Base-by-base conservation (phyloP, 1,140 invertebrate species). In the Apis laboriosa region DNA sequence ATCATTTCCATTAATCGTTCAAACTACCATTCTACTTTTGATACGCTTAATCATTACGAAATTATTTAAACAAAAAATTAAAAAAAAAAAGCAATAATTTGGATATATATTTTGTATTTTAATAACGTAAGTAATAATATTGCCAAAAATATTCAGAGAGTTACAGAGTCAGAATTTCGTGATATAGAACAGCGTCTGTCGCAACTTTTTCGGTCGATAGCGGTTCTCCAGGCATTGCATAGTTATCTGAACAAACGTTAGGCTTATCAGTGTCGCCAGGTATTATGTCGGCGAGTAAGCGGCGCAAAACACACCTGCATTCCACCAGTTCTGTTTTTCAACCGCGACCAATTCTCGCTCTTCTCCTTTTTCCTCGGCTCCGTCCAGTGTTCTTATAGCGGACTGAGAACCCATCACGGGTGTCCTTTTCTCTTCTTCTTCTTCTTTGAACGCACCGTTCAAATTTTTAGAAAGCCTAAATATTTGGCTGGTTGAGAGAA, bases 301-400 rank as follows among this genome's bases (percentile, higher is more conserved):
- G 53, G 56, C 68, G 67, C 86, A 49, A 67, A 84, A 79, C 77
- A 80, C 84, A 88, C 87, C 84, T 83, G 84, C 86, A 88, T 88
- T 88, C 86, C 87, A 77, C 56, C 55, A 51, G 5, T 34, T 58
- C 49, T 72, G 63, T 83, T 81, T 88, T 77, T 88, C 72, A 51
- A 82, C 55, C 74, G 53, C 61, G 13, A 53, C 24, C 28, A 67
- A 5, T 53, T 3, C 43, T 51, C n/a, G 13, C 21, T 61, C n/a
- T 56, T 70, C 55, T 49, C 51, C 24, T 21, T 64, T 24, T 19
- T 2, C 19, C n/a, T 53, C 56, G 55, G 24, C 12, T 28, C 34
- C 34, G 21, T 60, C 51, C 34, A 15, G 5, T 43, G 5, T 7
- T 49, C 56, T 55, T 5, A 24, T 63, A 11, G 17, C 68, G 5